phyloP scores from a whole-genome alignment of 2,888 invertebrate species.

The Epiblema foenella region DNA sequence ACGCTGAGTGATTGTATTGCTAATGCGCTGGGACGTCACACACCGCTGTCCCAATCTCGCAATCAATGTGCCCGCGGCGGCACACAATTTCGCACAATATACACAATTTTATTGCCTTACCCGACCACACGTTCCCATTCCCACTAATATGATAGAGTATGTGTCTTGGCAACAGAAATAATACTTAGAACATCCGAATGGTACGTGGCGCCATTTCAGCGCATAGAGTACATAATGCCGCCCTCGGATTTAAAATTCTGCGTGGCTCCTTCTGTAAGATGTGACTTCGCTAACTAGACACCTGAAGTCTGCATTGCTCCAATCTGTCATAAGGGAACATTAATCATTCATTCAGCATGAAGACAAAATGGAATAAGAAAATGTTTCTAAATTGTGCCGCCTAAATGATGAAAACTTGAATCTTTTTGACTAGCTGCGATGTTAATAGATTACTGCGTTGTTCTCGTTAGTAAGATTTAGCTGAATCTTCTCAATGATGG shows the following conservation, averaged over 20 bases:
- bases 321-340: constrained; percentile 46
- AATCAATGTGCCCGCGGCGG: constrained; percentile 38
- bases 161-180: constrained; percentile 33
- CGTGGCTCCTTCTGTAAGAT: constrained; percentile 22
- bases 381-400: constrained; percentile 39
- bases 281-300: constrained; percentile 38
- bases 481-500: constrained; percentile 1
- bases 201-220: constrained; percentile 35
- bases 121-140: constrained; percentile 35
- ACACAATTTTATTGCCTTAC: constrained; percentile 39
- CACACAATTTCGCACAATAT: constrained; percentile 31
- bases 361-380: constrained; percentile 43
- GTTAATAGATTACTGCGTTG: constrained; percentile 17
- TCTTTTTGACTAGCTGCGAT: constrained; percentile 26
- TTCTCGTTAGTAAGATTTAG: constrained; percentile 1
- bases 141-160: constrained; percentile 31
- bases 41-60: constrained; percentile 34
- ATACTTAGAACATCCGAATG: constrained; percentile 33
- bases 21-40: constrained; percentile 59
- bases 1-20: constrained; percentile 76
- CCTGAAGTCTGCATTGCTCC: constrained; percentile 39
- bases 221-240: constrained; percentile 26
- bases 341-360: constrained; percentile 47
- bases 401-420: constrained; percentile 29
- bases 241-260: constrained; percentile 36